Conservation (phyloP, 2,113 vertebrate genomes). For the Labeo catla region DNA sequence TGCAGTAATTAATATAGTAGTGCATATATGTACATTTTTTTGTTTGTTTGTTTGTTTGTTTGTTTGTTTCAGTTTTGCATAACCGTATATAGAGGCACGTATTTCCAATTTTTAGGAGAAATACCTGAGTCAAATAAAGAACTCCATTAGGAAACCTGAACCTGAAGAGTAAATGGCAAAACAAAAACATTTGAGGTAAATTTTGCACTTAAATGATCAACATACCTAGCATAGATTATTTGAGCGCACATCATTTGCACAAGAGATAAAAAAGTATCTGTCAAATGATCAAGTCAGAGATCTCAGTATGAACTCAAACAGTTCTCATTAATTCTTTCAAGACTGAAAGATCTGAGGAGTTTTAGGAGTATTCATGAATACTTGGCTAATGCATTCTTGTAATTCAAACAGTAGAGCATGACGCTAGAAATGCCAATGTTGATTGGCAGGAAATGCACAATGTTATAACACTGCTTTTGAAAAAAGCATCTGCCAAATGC, state of each 20-base stretch:
- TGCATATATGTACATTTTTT: no score
- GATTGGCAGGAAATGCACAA: not conserved
- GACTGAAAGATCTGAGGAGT: not conserved
- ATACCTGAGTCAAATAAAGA: not conserved
- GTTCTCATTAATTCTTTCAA: not conserved
- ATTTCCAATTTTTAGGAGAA: not conserved
- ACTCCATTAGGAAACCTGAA: not conserved
- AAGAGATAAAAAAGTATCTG: no score
- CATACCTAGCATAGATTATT: no score
- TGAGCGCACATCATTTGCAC: no score
- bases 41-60: no score
- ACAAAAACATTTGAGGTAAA: no score
- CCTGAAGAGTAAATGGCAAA: no score
- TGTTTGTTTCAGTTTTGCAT: no score
- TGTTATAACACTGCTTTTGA: not conserved
- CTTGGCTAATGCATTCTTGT: not conserved
- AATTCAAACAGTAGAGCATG: not conserved
- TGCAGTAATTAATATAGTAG: no score
- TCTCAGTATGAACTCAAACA: not conserved
- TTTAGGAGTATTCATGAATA: not conserved
- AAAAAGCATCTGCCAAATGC: not conserved
- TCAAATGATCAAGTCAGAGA: no score
- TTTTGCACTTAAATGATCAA: no score
- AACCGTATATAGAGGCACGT: no score
- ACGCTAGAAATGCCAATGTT: not conserved